These are phyloP conservation scores for Caenorhabditis sp. DNA, from an alignment of 2,888 invertebrate species.

Conservation along the genomic window DNA sequence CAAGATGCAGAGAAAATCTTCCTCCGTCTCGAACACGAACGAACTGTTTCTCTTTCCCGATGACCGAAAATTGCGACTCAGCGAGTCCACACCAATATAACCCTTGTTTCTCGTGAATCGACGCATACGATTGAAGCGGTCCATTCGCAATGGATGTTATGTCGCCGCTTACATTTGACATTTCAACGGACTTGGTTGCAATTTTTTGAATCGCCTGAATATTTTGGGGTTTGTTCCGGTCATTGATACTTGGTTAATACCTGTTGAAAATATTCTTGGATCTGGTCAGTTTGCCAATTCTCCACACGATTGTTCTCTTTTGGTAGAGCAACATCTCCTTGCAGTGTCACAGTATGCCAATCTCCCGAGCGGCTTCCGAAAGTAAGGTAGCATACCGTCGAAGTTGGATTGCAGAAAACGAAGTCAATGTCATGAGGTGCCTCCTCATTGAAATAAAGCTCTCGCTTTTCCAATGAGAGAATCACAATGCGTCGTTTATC, in stretches of 20 bases:
- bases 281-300: conserved; percentile 29
- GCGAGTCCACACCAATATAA: conserved; percentile 38
- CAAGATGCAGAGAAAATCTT: conserved; percentile 43
- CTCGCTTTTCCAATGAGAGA: conserved; percentile 50
- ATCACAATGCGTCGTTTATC: conserved; percentile 28
- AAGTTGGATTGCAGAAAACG: conserved; percentile 37
- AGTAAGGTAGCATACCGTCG: conserved; percentile 33
- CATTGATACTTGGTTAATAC: neutral
- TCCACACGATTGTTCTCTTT: conserved; percentile 59
- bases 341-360: conserved; percentile 18
- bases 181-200: neutral
- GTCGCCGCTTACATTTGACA: neutral
- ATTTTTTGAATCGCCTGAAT: conserved; percentile 38
- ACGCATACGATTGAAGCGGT: conserved; percentile 38
- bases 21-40: conserved; percentile 51
- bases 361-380: conserved; percentile 46
- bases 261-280: conserved; percentile 48
- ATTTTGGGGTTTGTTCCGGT: too few relatives aligned
- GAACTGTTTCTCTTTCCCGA: conserved; percentile 41
- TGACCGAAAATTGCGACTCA: conserved; percentile 17
- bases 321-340: conserved; percentile 39
- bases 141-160: conserved; percentile 37
- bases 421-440: conserved; percentile 40
- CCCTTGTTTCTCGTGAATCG: conserved; percentile 16
- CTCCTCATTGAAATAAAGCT: conserved; percentile 42